These are phyloP conservation scores for Drosophila atripex DNA, from an alignment of 2,888 invertebrate genomes.

Conservation along the genomic window DNA sequence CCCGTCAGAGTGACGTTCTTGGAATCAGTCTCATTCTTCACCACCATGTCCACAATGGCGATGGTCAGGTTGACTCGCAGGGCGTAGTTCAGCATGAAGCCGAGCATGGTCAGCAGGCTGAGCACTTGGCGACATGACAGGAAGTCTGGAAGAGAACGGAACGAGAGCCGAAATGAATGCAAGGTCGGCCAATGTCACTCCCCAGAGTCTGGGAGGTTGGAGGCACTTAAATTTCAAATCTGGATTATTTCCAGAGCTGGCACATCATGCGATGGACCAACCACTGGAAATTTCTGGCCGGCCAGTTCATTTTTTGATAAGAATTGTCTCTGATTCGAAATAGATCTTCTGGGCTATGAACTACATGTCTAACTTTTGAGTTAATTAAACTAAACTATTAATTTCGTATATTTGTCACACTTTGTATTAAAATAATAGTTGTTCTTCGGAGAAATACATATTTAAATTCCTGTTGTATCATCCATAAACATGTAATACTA, in stretches of 20 bases:
- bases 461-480: neutral
- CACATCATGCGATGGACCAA: neutral
- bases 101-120: slow-evolving; percentile 93
- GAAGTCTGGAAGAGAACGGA: slow-evolving; percentile 85
- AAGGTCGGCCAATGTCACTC: slow-evolving; percentile 9
- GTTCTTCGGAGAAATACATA: neutral
- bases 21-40: slow-evolving; percentile 51
- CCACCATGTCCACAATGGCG: slow-evolving; percentile 93
- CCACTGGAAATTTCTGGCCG: neutral
- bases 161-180: slow-evolving; percentile 4
- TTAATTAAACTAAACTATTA: neutral
- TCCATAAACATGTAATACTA: neutral
- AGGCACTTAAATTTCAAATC: slow-evolving; percentile 23
- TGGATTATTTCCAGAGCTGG: slow-evolving; percentile 51
- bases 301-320: slow-evolving; percentile 16
- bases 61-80: slow-evolving; percentile 93
- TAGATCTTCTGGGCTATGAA: neutral
- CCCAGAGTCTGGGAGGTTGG: slow-evolving; percentile 8
- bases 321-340: neutral
- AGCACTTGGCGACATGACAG: slow-evolving; percentile 92
- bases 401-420: neutral
- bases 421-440: no score
- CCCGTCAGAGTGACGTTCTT: slow-evolving; percentile 14
- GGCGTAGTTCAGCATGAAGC: slow-evolving; percentile 96
- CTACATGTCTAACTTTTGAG: no score